These are phyloP conservation scores for Eulacestoma nigropectus DNA, from an alignment of 2,113 vertebrate species.

Conservation along the genomic window DNA sequence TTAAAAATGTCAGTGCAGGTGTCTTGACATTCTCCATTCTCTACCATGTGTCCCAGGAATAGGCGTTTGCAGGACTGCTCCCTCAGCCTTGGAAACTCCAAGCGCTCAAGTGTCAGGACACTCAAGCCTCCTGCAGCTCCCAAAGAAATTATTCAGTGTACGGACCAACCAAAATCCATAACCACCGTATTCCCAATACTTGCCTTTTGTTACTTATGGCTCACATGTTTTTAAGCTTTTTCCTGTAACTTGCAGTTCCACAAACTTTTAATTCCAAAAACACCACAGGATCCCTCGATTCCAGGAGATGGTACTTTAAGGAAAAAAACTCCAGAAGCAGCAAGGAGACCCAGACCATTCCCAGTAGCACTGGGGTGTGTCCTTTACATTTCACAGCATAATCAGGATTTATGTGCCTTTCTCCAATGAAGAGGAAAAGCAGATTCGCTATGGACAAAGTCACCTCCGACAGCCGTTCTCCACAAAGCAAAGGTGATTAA, in stretches of 20 bases:
- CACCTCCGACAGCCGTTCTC: rapidly evolving
- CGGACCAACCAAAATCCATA: not conserved
- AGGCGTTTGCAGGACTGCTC: not conserved
- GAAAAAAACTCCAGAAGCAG: not conserved
- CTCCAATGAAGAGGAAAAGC: not conserved
- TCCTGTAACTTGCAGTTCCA: not conserved
- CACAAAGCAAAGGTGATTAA: not conserved
- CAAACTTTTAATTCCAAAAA: not conserved
- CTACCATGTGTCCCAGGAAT: not conserved
- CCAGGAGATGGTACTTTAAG: not conserved
- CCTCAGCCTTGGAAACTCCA: not conserved
- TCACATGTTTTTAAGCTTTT: not conserved
- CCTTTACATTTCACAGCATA: not conserved
- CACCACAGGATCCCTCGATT: not conserved
- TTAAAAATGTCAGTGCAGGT: conserved; percentile 25
- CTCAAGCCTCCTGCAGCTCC: not conserved
- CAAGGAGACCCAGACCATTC: not conserved
- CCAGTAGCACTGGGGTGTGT: not conserved
- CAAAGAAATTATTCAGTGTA: not conserved
- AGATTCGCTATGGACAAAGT: not conserved
- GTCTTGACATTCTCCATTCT: conserved; percentile 2
- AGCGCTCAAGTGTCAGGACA: not conserved
- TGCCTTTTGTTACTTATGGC: not conserved
- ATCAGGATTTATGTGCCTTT: not conserved
- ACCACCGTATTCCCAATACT: not conserved